phyloP scores from a whole-genome alignment of 2,797 vertebrate genomes.

The Pelobates cultripes region DNA sequence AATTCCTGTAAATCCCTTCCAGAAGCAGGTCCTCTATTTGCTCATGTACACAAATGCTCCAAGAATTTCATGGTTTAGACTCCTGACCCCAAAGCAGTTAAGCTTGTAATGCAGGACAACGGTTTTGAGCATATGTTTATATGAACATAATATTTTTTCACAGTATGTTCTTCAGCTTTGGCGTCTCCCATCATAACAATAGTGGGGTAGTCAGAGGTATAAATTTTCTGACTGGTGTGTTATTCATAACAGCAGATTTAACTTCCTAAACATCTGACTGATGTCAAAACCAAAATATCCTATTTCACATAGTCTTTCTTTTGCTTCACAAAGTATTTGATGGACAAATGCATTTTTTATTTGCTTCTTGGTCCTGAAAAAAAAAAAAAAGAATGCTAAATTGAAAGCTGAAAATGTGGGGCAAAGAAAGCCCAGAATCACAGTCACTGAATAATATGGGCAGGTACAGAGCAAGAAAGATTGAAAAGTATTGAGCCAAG shows the following conservation, averaged over 20 bases:
- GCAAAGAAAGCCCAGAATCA: no score
- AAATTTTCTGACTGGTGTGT: no score
- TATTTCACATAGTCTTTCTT: not conserved
- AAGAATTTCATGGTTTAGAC: not conserved
- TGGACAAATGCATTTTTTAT: no score
- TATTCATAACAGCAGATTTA: not conserved
- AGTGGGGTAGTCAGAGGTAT: not conserved
- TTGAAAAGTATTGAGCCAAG: no score
- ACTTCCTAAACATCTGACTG: not conserved
- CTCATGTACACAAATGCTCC: not conserved
- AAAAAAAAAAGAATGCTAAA: no score
- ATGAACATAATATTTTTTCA: not conserved
- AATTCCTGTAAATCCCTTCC: not conserved
- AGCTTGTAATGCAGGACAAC: not conserved
- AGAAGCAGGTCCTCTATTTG: not conserved
- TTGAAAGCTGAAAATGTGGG: no score
- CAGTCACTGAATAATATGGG: no score
- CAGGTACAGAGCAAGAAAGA: no score
- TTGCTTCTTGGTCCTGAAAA: no score
- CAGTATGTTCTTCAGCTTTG: not conserved
- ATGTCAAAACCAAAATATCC: not conserved
- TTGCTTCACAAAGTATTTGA: no score
- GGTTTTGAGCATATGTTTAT: not conserved
- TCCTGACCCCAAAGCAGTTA: not conserved
- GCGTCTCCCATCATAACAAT: not conserved